Conservation (phyloP, 2,113 vertebrate species). For the Saccopteryx bilineata region DNA sequence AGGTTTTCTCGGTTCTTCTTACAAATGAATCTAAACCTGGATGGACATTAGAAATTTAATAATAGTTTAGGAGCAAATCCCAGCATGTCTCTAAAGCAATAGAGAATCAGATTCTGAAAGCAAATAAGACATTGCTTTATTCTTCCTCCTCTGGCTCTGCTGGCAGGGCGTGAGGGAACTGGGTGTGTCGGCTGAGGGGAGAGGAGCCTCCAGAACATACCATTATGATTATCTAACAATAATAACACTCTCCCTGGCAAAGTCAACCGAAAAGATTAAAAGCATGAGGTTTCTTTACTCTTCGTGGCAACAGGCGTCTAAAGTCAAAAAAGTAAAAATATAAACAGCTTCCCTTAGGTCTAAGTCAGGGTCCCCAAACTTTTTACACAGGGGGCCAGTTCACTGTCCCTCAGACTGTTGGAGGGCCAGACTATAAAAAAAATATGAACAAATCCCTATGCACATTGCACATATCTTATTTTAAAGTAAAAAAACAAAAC, state of each 20-base stretch:
- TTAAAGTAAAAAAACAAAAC: no score
- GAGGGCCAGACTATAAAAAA: no score
- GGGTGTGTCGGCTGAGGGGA: slow-evolving; percentile 55
- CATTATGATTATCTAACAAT: slow-evolving; percentile 77
- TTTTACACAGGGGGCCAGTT: no score
- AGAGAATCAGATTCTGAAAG: slow-evolving; percentile 65
- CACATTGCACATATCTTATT: no score
- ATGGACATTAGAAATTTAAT: slow-evolving; percentile 60
- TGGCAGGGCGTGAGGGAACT: slow-evolving; percentile 27
- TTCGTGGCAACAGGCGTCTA: slow-evolving; percentile 31
- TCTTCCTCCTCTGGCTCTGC: slow-evolving; percentile 15
- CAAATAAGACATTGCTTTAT: slow-evolving; percentile 48
- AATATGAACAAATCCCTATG: no score
- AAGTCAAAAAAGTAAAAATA: slow-evolving; percentile 39
- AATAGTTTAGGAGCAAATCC: slow-evolving; percentile 58
- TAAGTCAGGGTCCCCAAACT: no score
- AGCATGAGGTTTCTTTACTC: slow-evolving; percentile 65
- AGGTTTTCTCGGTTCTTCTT: slow-evolving; percentile 36
- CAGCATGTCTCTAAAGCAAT: slow-evolving; percentile 56
- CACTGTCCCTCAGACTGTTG: no score
- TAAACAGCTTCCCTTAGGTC: background rate
- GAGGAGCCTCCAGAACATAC: slow-evolving; percentile 72
- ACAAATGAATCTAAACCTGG: slow-evolving; percentile 49
- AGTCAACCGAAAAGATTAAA: slow-evolving; percentile 57
- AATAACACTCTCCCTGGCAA: slow-evolving; percentile 68